Conservation (phyloP, 1,140 invertebrate species). For the Leucophenga varia region DNA sequence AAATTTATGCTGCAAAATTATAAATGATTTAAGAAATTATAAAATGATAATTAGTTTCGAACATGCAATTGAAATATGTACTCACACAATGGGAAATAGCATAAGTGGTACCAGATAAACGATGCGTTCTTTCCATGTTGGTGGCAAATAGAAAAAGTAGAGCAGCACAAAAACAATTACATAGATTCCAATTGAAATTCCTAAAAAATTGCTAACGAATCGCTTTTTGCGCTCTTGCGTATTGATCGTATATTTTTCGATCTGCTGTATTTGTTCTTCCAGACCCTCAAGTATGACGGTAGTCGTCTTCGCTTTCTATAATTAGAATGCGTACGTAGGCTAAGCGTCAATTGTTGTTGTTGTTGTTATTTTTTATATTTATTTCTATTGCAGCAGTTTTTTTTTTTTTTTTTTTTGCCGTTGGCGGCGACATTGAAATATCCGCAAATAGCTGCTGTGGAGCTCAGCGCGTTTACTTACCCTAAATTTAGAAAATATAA, state of each 20-base stretch:
- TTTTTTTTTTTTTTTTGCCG: no score
- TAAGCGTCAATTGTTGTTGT: constrained; percentile 17
- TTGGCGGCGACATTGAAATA: constrained; percentile 7
- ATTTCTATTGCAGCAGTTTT: constrained; percentile 3
- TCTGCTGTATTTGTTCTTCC: constrained; percentile 77
- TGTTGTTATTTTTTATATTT: constrained; percentile 6
- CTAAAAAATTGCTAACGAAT: constrained; percentile 75
- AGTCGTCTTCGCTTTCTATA: constrained; percentile 80
- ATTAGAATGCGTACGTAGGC: constrained; percentile 46
- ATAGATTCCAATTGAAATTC: constrained; percentile 80
- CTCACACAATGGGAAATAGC: constrained; percentile 79
- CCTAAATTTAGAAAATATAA: constrained; percentile 31
- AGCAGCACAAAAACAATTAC: constrained; percentile 71
- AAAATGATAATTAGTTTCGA: no score
- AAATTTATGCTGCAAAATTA: constrained; percentile 71
- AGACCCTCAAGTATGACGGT: constrained; percentile 74
- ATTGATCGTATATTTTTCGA: constrained; percentile 75
- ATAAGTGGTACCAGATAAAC: constrained; percentile 73
- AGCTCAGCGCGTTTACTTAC: constrained; percentile 19
- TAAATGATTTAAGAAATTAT: constrained; percentile 4
- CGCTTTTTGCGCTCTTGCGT: constrained; percentile 79
- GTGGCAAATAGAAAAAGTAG: constrained; percentile 78
- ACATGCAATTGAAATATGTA: constrained; percentile 41
- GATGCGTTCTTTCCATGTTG: constrained; percentile 67
- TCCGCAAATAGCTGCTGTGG: not conserved